Evolutionary conservation across 1,140 invertebrate genomes (phyloP).

Genomic region (Dinoponera quadriceps): DNA sequence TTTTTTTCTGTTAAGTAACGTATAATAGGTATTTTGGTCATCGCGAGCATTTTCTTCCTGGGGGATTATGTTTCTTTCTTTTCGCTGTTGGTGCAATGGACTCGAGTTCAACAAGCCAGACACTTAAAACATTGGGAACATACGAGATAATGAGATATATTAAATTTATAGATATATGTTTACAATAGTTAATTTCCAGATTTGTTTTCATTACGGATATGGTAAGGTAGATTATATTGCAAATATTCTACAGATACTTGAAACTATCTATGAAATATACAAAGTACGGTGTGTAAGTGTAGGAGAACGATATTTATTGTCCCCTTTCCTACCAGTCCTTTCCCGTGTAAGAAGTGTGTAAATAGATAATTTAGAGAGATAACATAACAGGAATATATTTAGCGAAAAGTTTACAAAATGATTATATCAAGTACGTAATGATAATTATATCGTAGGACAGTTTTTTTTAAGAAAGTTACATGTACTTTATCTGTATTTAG

Average conservation of each 20-base stretch:
- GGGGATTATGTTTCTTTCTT: not conserved
- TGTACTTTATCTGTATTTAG: no score
- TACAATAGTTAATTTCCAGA: constrained; percentile 52
- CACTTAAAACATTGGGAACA: constrained; percentile 48
- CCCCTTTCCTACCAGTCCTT: not conserved
- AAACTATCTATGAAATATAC: constrained; percentile 79
- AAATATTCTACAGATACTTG: constrained; percentile 59
- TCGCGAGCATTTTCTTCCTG: not conserved
- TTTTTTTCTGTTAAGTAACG: no score
- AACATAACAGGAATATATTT: not conserved
- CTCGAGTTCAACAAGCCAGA: constrained; percentile 25
- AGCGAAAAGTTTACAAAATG: no score
- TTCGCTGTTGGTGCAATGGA: constrained; percentile 46
- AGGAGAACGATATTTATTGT: constrained; percentile 64
- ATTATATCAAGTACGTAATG: no score
- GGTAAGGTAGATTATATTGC: constrained; percentile 52
- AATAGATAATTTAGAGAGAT: not conserved
- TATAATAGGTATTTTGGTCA: no score
- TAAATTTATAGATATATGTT: constrained; percentile 37
- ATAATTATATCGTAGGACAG: no score
- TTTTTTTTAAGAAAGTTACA: no score
- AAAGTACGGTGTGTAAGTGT: constrained; percentile 78
- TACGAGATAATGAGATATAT: constrained; percentile 45
- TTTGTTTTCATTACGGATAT: constrained; percentile 45
- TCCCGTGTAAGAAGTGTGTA: not conserved